Conservation (phyloP, 2,113 vertebrate species). For the Protobothrops flavoviridis region DNA sequence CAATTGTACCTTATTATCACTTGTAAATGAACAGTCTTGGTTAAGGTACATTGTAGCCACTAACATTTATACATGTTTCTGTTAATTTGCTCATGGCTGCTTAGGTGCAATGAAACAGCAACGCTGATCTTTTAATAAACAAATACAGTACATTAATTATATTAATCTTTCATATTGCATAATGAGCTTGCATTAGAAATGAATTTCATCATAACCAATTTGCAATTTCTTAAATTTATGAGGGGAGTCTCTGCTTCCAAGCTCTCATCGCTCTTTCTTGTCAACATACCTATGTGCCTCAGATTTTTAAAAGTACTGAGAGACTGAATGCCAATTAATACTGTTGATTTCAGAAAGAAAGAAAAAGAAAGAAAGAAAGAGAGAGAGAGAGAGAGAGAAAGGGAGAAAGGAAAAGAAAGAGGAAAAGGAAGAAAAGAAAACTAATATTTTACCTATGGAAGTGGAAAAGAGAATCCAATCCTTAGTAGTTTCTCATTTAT, state of each 20-base stretch:
- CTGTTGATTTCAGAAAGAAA: not conserved
- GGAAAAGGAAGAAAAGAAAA: not conserved
- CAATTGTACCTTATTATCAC: not conserved
- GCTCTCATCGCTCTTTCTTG: conserved; percentile 34
- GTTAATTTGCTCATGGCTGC: conserved; percentile 33
- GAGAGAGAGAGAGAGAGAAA: not conserved
- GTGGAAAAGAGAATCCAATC: not conserved
- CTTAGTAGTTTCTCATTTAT: not conserved
- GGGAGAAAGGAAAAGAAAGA: not conserved
- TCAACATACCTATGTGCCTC: conserved; percentile 38
- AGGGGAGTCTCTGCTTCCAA: conserved; percentile 15
- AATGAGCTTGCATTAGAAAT: conserved; percentile 46
- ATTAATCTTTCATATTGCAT: conserved; percentile 35
- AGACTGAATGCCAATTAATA: not conserved
- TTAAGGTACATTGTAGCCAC: conserved; percentile 13
- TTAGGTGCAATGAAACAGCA: conserved; percentile 37
- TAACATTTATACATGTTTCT: not conserved
- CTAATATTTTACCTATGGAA: not conserved
- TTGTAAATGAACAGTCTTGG: conserved; percentile 12
- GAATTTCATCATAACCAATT: conserved; percentile 39
- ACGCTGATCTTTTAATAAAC: conserved; percentile 26
- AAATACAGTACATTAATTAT: conserved; percentile 45
- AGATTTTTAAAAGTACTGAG: conserved; percentile 12
- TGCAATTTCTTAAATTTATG: conserved; percentile 40
- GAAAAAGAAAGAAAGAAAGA: not conserved